Conservation (phyloP, 2,797 vertebrate genomes). For the Mus caroli region DNA sequence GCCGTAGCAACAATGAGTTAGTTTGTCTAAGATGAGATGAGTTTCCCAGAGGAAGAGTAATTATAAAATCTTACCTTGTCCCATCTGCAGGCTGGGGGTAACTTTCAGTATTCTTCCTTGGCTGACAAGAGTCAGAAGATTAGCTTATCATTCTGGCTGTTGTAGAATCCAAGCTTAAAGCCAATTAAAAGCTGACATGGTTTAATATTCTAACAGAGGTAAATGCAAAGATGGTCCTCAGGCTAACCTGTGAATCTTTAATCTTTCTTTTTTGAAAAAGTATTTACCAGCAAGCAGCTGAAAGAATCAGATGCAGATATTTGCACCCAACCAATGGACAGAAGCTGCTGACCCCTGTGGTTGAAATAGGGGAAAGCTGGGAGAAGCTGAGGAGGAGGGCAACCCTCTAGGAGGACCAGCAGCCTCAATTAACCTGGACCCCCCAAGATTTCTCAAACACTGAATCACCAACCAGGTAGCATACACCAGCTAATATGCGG, state of each 20-base stretch:
- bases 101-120: constrained; percentile 30
- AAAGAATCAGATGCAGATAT: too few species aligned
- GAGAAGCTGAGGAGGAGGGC: too few species aligned
- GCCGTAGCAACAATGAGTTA: not conserved
- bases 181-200: not conserved
- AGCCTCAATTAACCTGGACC: too few species aligned
- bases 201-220: constrained; percentile 6
- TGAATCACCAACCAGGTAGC: too few species aligned
- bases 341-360: too few species aligned
- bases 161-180: constrained; percentile 21
- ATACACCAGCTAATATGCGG: too few species aligned
- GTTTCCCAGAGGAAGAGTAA: not conserved
- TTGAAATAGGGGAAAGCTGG: too few species aligned
- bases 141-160: not conserved
- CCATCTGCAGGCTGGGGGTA: not conserved
- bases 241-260: constrained; percentile 32
- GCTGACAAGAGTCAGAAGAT: not conserved
- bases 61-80: not conserved
- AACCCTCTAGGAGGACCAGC: too few species aligned
- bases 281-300: too few species aligned
- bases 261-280: not conserved
- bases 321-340: too few species aligned
- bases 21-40: not conserved
- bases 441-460: too few species aligned
- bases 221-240: constrained; percentile 19